These are phyloP conservation scores for Perca fluviatilis DNA, from an alignment of 2,113 vertebrate species.

Conservation along the genomic window DNA sequence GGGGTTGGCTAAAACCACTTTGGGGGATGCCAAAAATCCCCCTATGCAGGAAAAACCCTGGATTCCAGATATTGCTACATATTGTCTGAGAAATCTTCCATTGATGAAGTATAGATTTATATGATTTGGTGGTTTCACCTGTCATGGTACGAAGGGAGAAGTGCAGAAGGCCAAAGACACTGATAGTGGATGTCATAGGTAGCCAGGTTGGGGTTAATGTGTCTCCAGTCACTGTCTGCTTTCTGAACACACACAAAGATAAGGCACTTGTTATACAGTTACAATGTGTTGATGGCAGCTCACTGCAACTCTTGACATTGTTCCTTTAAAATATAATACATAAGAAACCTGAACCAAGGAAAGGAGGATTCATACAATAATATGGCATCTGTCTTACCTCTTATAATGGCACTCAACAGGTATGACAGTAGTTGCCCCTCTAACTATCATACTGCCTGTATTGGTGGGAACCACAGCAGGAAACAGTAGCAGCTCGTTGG, in stretches of 20 bases:
- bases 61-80: neutral
- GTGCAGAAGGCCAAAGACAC: conserved; percentile 60
- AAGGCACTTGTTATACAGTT: neutral
- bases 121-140: conserved; percentile 24
- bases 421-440: conserved; percentile 27
- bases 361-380: neutral
- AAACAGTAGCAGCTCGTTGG: conserved; percentile 64
- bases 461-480: conserved; percentile 28
- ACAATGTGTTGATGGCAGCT: neutral
- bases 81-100: neutral
- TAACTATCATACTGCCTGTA: conserved; percentile 34
- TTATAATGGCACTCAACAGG: conserved; percentile 68
- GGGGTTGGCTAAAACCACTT: too few relatives aligned
- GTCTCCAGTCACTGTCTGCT: conserved; percentile 50
- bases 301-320: neutral
- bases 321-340: neutral
- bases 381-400: conserved; percentile 36
- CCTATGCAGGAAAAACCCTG: too few relatives aligned
- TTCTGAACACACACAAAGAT: conserved; percentile 38
- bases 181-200: conserved; percentile 61
- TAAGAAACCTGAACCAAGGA: neutral
- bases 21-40: too few relatives aligned
- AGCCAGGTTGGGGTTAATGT: conserved; percentile 66
- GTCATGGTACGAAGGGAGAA: conserved; percentile 64
- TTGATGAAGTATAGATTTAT: neutral